A percentile compares a stretch with the other conserved stretches of the same genome.
Conservation (phyloP, 1,140 invertebrate species). For the Danaus plexippus region DNA sequence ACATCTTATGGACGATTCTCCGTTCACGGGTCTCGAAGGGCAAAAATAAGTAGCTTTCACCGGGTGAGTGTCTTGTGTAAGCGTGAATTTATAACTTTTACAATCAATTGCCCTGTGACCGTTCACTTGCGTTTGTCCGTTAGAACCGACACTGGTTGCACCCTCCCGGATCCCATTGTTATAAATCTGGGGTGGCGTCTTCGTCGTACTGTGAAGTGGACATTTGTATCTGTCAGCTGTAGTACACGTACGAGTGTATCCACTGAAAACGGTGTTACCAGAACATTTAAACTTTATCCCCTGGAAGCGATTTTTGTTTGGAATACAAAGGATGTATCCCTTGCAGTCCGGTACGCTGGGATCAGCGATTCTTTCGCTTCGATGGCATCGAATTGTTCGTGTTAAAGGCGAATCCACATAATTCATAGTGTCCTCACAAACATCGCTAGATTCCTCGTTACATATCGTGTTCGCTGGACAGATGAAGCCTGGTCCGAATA, state of each 20-base stretch:
- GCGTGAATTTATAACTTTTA: constrained; percentile 57
- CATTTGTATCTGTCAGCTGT: constrained; percentile 51
- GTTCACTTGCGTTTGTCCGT: neutral
- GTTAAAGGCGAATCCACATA: constrained; percentile 43
- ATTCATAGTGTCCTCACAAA: constrained; percentile 49
- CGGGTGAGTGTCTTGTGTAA: constrained; percentile 45
- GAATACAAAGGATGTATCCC: constrained; percentile 62
- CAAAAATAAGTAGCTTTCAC: constrained; percentile 53
- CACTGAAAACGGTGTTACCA: constrained; percentile 60
- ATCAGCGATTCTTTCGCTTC: constrained; percentile 54
- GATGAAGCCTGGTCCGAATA: constrained; percentile 46
- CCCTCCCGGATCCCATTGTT: constrained; percentile 25
- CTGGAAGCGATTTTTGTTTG: constrained; percentile 57
- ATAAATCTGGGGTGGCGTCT: constrained; percentile 23
- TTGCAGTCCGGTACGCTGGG: constrained; percentile 54
- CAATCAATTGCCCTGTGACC: constrained; percentile 49
- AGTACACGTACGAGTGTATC: constrained; percentile 50
- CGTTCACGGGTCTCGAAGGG: constrained; percentile 37
- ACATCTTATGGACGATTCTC: constrained; percentile 41
- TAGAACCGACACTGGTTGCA: constrained; percentile 1
- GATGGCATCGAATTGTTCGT: constrained; percentile 41
- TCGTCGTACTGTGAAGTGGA: constrained; percentile 35
- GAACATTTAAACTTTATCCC: constrained; percentile 61
- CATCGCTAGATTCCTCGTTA: constrained; percentile 52
- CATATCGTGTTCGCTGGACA: constrained; percentile 53